Conservation (phyloP, 92 coral and sea anemone genomes). For the Paragorgia papillata region DNA sequence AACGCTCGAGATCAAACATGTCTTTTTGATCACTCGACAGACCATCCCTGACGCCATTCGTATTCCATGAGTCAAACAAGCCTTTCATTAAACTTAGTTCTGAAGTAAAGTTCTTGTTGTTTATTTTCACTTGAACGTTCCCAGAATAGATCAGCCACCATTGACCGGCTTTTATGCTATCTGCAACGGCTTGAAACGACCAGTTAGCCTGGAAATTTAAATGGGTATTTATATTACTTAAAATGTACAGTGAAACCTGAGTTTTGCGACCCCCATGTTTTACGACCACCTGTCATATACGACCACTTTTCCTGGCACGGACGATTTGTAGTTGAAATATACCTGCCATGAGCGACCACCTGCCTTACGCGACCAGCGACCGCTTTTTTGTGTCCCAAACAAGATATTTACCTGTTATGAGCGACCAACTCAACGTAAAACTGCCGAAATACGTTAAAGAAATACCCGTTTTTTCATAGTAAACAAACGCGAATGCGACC, state of each 20-base stretch:
- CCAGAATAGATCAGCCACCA: slow-evolving; percentile 37
- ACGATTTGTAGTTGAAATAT: too few relatives aligned
- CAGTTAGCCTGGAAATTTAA: slow-evolving; percentile 28
- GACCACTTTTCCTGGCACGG: too few relatives aligned
- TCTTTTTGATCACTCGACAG: background rate
- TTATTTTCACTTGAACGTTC: background rate
- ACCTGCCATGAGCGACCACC: too few relatives aligned
- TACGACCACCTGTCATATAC: too few relatives aligned
- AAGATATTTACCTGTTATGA: too few relatives aligned
- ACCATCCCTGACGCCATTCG: background rate
- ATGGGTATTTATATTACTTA: background rate
- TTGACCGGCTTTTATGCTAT: slow-evolving; percentile 37
- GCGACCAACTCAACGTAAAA: too few relatives aligned
- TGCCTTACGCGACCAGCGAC: too few relatives aligned
- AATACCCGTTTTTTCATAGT: too few relatives aligned
- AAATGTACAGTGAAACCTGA: background rate
- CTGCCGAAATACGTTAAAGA: too few relatives aligned
- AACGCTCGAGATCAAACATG: background rate
- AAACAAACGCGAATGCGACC: too few relatives aligned
- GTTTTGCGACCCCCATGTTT: too few relatives aligned
- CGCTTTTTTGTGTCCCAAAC: too few relatives aligned
- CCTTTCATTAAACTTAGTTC: background rate
- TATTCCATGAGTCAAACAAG: slow-evolving; percentile 1
- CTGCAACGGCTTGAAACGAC: slow-evolving; percentile 46
- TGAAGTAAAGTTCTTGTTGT: slow-evolving; percentile 10